These are phyloP conservation scores for Papilio protenor DNA, from an alignment of 2,888 invertebrate genomes.

Conservation along the genomic window DNA sequence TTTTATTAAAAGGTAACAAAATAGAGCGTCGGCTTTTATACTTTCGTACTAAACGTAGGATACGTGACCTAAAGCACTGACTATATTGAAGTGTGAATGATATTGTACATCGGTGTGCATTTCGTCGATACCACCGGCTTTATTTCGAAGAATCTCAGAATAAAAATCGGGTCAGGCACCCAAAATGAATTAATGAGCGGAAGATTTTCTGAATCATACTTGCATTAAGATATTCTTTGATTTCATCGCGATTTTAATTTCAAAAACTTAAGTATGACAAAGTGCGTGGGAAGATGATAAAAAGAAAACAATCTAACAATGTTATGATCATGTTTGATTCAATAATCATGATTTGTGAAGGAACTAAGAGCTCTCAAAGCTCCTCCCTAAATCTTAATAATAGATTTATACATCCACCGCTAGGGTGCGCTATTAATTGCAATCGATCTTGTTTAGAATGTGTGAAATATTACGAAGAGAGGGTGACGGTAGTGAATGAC, in stretches of 20 bases:
- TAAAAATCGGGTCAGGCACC: conserved; percentile 62
- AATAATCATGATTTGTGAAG: background rate
- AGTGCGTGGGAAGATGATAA: conserved; percentile 2
- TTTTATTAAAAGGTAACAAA: background rate
- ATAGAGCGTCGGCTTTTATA: background rate
- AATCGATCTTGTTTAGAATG: conserved; percentile 1
- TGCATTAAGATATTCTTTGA: conserved; percentile 58
- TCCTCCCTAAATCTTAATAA: background rate
- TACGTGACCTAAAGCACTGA: conserved; percentile 27
- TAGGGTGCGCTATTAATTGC: background rate
- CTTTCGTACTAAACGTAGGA: too few relatives aligned
- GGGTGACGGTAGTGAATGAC: conserved; percentile 65
- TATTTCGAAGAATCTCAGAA: conserved; percentile 61
- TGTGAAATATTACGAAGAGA: conserved; percentile 44
- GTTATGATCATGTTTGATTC: background rate
- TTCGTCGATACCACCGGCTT: conserved; percentile 54
- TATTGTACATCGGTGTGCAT: conserved; percentile 36
- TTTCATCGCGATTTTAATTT: conserved; percentile 41
- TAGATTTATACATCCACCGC: background rate
- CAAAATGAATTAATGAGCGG: conserved; percentile 65
- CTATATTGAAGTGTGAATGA: conserved; percentile 29
- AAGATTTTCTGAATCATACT: conserved; percentile 68
- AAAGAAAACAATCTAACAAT: background rate
- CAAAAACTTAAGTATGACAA: background rate
- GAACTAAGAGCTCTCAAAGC: background rate